Conservation (phyloP, 2,113 vertebrate genomes). For the Callithrix jacchus region DNA sequence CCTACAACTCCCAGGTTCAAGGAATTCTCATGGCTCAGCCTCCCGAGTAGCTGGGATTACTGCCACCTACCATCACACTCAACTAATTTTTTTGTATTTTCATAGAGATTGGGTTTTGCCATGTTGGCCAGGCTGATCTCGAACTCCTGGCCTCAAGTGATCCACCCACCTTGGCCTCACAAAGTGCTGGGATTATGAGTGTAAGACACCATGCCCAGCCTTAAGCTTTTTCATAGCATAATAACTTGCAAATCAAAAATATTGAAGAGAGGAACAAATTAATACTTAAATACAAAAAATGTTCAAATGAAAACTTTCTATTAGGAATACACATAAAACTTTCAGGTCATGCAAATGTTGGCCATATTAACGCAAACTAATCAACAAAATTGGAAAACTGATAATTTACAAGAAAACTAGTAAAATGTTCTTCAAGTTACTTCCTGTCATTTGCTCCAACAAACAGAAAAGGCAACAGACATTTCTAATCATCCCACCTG, state of each 20-base stretch:
- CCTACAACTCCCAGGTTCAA: no score
- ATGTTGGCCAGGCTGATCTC: no score
- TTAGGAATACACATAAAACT: neutral
- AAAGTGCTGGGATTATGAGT: no score
- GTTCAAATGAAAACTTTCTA: neutral
- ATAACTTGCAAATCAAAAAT: constrained; percentile 40
- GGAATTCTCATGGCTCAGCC: no score
- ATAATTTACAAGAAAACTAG: neutral
- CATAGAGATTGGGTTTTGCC: no score
- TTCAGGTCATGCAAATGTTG: neutral
- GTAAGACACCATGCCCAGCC: neutral
- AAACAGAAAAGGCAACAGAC: neutral
- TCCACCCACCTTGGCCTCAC: no score
- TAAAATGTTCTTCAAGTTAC: neutral
- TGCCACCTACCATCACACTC: no score
- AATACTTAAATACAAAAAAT: neutral
- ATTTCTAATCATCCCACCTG: neutral
- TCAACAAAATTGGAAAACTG: neutral
- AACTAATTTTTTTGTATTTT: no score
- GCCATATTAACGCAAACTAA: neutral
- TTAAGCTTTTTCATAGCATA: constrained; percentile 71
- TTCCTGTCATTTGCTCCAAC: neutral
- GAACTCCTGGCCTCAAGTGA: no score
- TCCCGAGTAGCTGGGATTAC: no score
- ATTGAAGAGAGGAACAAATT: constrained; percentile 42